Percentiles rank a stretch among this genome's conserved stretches.
phyloP scores from a whole-genome alignment of 2,797 vertebrate genomes.

The Pachyuromys duprasi region DNA sequence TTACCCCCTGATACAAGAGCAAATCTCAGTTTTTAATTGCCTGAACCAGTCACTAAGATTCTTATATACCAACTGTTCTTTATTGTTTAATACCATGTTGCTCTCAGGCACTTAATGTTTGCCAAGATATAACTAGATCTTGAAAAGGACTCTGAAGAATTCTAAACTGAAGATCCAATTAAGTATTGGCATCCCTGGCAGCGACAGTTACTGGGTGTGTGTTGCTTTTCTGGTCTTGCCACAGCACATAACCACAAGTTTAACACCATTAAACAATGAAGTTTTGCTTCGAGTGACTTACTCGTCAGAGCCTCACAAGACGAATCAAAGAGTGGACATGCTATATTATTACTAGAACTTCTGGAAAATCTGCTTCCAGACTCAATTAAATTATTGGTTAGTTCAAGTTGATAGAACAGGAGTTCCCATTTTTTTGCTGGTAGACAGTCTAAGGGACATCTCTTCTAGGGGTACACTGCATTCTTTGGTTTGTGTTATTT shows the following conservation, averaged over 20 bases:
- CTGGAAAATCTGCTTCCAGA: not conserved
- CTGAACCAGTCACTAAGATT: slow-evolving; percentile 19
- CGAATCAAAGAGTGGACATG: not conserved
- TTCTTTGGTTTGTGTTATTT: not conserved
- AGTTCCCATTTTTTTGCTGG: not conserved
- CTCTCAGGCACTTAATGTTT: not conserved
- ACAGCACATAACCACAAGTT: not conserved
- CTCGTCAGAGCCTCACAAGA: not conserved
- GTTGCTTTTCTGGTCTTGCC: not conserved
- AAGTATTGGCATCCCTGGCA: not conserved
- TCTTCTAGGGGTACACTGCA: not conserved
- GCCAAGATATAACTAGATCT: not conserved
- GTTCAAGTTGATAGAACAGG: not conserved
- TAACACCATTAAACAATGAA: not conserved
- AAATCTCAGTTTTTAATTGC: slow-evolving; percentile 46
- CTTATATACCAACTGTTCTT: not conserved
- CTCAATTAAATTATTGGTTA: not conserved
- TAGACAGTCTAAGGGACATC: not conserved
- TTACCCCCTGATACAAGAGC: not conserved
- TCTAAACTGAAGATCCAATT: not conserved
- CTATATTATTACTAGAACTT: not conserved
- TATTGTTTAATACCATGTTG: not conserved
- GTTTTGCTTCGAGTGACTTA: not conserved
- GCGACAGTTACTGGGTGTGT: not conserved
- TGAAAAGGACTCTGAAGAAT: not conserved